phyloP scores from a whole-genome alignment of 2,797 vertebrate genomes.

The Pseudomugil tenellus region DNA sequence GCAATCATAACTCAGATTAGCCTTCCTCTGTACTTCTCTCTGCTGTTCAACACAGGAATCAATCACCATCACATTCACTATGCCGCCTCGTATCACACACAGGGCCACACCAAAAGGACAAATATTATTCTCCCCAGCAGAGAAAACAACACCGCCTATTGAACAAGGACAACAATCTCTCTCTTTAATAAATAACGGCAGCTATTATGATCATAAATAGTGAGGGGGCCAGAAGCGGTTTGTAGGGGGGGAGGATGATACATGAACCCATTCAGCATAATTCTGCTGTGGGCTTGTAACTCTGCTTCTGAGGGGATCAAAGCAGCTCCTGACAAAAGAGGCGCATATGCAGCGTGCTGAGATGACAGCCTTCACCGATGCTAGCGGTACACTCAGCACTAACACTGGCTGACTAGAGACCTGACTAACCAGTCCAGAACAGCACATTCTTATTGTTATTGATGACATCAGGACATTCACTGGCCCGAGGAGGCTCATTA shows the following conservation, averaged over 20 bases:
- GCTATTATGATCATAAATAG: constrained; percentile 75
- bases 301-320: constrained; percentile 70
- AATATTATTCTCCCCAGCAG: constrained; percentile 64
- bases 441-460: constrained; percentile 70
- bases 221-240: constrained; percentile 59
- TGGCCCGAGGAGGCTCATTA: constrained; percentile 66
- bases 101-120: constrained; percentile 57
- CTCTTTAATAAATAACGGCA: constrained; percentile 74
- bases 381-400: constrained; percentile 73
- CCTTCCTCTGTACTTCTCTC: constrained; percentile 64
- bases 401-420: constrained; percentile 65
- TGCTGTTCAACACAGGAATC: constrained; percentile 63
- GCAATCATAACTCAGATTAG: constrained; percentile 81
- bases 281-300: constrained; percentile 71
- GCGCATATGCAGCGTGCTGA: constrained; percentile 69
- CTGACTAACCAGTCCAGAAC: constrained; percentile 66
- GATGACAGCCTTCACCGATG: constrained; percentile 71
- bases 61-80: constrained; percentile 70
- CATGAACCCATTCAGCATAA: constrained; percentile 77
- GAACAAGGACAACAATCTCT: constrained; percentile 69
- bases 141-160: constrained; percentile 71
- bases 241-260: constrained; percentile 62
- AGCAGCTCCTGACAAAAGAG: constrained; percentile 75
- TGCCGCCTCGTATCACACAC: constrained; percentile 46
- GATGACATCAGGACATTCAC: constrained; percentile 69